Base-by-base conservation (phyloP, 2,888 invertebrate genomes). In the Aphidoletes aphidimyza region DNA sequence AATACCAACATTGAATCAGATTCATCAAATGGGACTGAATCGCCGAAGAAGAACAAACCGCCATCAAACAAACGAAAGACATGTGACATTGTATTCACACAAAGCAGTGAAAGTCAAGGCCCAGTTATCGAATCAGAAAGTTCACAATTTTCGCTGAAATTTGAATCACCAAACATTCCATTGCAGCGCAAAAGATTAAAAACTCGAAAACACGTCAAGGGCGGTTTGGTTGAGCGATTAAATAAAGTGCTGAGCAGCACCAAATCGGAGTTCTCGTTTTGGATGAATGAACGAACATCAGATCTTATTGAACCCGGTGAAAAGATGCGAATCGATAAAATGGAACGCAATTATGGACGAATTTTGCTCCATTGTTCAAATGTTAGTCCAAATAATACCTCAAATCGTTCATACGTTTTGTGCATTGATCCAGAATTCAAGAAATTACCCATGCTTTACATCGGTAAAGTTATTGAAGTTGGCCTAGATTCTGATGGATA, bases 181-280 rank as follows among this genome's bases (percentile, higher is more conserved):
- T 5, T 6, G 11, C 19, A 6, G 14, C n/a, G n/a, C 17, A 78
- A 81, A 37, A 8, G 22, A 54, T 54, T 19, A 19, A 54, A 5
- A 54, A 54, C 3, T 5, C 5, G 5, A 19, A 81, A 81, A 11
- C 19, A 22, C 11, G 37, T 81, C 30, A 81, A 81, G 11, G 81
- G 81, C 22, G 81, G 81, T 9, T n/a, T 36, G 11, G n/a, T 81
- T 1, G 81, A 81, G 14, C 81, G 81, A n/a, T 37, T 81, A n/a
- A 37, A 36, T 37, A 81, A 81, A 22, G 37, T 37, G 1, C 0
- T 81, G 8, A 81, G 26, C n/a, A 3, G n/a, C 37, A 81, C 3
- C 37, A 81, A 81, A 81, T 81, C 81, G n/a, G 81, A 81, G 8
- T 81, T n/a, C 11, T 81, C 81, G n/a, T 81, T 81, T 81, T 81